These are phyloP conservation scores for Forficula auricularia DNA, from an alignment of 1,140 invertebrate genomes.

Conservation along the genomic window DNA sequence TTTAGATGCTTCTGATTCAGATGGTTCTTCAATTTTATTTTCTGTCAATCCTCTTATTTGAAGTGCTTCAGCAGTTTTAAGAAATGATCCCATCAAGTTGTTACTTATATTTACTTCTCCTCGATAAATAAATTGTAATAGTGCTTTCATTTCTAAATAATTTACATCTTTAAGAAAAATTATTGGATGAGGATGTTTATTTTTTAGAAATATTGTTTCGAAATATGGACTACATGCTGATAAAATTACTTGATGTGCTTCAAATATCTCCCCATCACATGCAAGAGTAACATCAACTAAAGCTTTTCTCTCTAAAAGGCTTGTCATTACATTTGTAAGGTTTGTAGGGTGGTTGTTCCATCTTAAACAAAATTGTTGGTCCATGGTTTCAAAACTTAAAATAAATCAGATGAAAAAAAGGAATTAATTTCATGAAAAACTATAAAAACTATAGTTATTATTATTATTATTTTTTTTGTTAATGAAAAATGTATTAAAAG, in stretches of 20 bases:
- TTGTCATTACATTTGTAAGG: slow-evolving; percentile 71
- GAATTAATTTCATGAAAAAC: too few species aligned
- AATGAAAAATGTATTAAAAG: too few species aligned
- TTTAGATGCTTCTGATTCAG: slow-evolving; percentile 14
- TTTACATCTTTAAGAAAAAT: slow-evolving; percentile 81
- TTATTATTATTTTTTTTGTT: too few species aligned
- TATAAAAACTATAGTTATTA: too few species aligned
- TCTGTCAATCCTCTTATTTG: slow-evolving; percentile 79
- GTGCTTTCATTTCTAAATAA: slow-evolving; percentile 67
- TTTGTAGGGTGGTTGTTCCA: slow-evolving; percentile 88
- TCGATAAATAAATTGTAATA: slow-evolving; percentile 81
- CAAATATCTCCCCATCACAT: slow-evolving; percentile 76
- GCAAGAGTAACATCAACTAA: slow-evolving; percentile 84
- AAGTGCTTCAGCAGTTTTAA: slow-evolving; percentile 77
- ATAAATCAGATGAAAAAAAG: too few species aligned
- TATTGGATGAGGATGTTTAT: slow-evolving; percentile 77
- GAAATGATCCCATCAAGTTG: slow-evolving; percentile 68
- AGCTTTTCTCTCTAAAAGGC: slow-evolving; percentile 64
- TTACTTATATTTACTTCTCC: slow-evolving; percentile 77
- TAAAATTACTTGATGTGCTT: slow-evolving; percentile 82
- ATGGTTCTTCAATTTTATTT: slow-evolving; percentile 25
- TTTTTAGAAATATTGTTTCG: slow-evolving; percentile 80
- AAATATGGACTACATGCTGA: slow-evolving; percentile 90
- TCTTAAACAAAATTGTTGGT: slow-evolving; percentile 84
- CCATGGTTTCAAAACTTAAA: slow-evolving; percentile 32